Conservation (phyloP, 1,140 invertebrate genomes). For the Argopecten irradians region DNA sequence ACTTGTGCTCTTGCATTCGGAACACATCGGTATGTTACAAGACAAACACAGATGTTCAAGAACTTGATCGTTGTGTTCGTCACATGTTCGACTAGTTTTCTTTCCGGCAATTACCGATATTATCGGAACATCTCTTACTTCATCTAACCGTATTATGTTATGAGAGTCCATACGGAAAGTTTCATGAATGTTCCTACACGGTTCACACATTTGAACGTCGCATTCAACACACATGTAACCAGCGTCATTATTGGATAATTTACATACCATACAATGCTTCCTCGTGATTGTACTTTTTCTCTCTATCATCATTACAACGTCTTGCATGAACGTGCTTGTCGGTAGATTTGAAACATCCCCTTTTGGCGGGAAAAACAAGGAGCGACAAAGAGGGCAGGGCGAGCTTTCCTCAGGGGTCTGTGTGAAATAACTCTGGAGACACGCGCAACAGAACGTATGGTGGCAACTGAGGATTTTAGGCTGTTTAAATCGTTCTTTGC, state of each 20-base stretch:
- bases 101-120: neutral
- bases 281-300: neutral
- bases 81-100: neutral
- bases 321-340: slow-evolving; percentile 1
- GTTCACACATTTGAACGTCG: neutral
- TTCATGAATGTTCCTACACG: neutral
- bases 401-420: neutral
- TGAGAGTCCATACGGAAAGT: neutral
- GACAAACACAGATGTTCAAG: neutral
- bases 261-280: neutral
- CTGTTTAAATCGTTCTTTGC: neutral
- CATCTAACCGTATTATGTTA: neutral
- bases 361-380: neutral
- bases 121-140: neutral
- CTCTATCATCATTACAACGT: neutral
- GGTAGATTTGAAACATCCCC: neutral
- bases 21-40: neutral
- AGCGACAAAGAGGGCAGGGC: neutral
- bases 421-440: neutral
- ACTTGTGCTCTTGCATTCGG: neutral
- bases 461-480: neutral
- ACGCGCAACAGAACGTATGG: neutral
- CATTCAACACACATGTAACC: neutral
- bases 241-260: neutral
- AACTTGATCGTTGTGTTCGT: neutral